A percentile compares a stretch with the other conserved stretches of the same genome.
phyloP scores from a whole-genome alignment of 2,888 invertebrate species.

The Eumacrocentrus americanus region DNA sequence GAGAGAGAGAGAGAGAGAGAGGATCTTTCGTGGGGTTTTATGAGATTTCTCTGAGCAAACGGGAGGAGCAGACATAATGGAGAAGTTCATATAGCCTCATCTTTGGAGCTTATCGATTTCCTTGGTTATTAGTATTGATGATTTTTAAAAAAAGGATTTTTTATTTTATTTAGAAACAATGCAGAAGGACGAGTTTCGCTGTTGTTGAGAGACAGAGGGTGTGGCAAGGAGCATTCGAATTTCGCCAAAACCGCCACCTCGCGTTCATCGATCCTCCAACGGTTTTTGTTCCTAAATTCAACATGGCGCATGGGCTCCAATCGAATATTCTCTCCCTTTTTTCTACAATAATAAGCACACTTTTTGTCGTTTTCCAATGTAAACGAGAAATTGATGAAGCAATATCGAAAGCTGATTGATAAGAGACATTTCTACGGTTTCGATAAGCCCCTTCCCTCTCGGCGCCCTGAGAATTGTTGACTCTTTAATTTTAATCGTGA shows the following conservation, averaged over 20 bases:
- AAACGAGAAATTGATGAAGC: too few species aligned
- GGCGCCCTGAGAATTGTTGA: too few species aligned
- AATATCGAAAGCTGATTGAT: too few species aligned
- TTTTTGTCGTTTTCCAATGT: too few species aligned
- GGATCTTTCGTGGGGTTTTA: background rate
- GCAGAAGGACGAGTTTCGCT: too few species aligned
- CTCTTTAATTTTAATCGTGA: too few species aligned
- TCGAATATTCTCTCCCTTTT: too few species aligned
- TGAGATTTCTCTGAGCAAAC: background rate
- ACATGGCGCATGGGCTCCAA: conserved; percentile 10
- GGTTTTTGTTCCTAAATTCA: conserved; percentile 23
- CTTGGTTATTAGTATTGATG: background rate
- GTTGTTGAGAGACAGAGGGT: too few species aligned
- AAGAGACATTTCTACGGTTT: too few species aligned
- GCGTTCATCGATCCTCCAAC: conserved; percentile 37
- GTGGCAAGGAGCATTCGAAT: conserved; percentile 38
- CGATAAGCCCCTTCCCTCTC: too few species aligned
- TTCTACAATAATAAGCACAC: too few species aligned
- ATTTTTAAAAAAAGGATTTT: background rate
- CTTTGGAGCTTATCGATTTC: background rate
- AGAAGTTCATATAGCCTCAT: background rate
- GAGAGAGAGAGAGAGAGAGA: background rate
- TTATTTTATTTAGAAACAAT: background rate
- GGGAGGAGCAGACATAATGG: background rate
- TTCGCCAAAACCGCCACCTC: conserved; percentile 18